A percentile compares a stretch with the other conserved stretches of the same genome.
Conservation (phyloP, 2,888 invertebrate genomes). For the Dolomedes plantarius region DNA sequence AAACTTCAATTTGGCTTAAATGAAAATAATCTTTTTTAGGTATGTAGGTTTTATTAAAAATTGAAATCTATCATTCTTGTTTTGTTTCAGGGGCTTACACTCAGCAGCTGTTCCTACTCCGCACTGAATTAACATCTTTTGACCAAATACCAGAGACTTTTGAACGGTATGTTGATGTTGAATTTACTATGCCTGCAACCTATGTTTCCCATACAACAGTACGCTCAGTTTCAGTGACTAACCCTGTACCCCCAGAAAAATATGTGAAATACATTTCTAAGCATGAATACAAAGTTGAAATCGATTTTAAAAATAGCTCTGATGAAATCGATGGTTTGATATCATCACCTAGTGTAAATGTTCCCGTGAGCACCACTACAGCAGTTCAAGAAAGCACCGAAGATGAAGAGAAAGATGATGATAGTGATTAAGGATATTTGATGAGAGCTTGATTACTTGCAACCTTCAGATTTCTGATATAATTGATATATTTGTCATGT, state of each 20-base stretch:
- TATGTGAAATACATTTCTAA: slow-evolving; percentile 97
- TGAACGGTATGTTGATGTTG: slow-evolving; percentile 91
- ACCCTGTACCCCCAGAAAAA: slow-evolving; percentile 95
- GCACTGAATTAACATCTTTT: slow-evolving; percentile 96
- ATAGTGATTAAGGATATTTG: slow-evolving; percentile 72
- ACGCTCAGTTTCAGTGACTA: slow-evolving; percentile 89
- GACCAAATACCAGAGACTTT: slow-evolving; percentile 97
- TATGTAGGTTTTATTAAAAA: too few relatives aligned
- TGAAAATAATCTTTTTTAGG: too few relatives aligned
- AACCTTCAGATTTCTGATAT: slow-evolving; percentile 51
- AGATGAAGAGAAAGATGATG: slow-evolving; percentile 76
- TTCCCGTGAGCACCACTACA: slow-evolving; percentile 62
- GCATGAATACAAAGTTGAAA: slow-evolving; percentile 96
- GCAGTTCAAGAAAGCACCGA: slow-evolving; percentile 65
- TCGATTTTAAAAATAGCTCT: slow-evolving; percentile 87
- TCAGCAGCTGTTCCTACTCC: slow-evolving; percentile 94
- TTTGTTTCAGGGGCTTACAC: slow-evolving; percentile 91
- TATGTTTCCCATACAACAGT: slow-evolving; percentile 96
- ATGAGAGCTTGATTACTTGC: slow-evolving; percentile 52
- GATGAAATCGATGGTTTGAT: slow-evolving; percentile 73
- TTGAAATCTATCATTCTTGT: background rate
- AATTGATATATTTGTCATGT: slow-evolving; percentile 49
- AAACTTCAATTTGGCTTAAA: too few relatives aligned
- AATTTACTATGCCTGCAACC: slow-evolving; percentile 99
- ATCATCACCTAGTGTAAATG: slow-evolving; percentile 57